Conservation (phyloP, 2,797 vertebrate genomes). For the Sebastes cheni region DNA sequence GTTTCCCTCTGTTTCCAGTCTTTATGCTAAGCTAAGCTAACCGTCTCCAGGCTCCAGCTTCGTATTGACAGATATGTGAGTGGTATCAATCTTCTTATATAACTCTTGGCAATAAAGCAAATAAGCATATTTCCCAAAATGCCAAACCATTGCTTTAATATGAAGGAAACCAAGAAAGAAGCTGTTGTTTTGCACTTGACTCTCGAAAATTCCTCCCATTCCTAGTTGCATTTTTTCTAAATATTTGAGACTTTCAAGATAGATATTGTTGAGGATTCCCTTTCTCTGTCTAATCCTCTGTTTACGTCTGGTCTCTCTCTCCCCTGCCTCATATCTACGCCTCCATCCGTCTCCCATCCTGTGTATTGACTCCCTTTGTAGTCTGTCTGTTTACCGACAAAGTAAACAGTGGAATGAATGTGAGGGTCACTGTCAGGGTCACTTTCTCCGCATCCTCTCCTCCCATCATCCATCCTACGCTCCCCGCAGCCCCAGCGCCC, state of each 20-base stretch:
- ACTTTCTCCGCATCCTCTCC: constrained; percentile 59
- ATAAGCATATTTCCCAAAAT: background rate
- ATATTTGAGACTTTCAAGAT: constrained; percentile 28
- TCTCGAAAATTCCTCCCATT: background rate
- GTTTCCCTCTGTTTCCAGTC: background rate
- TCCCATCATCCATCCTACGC: constrained; percentile 17
- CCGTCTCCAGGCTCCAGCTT: background rate
- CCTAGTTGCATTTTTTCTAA: background rate
- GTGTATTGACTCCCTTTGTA: constrained; percentile 47
- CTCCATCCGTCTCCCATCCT: constrained; percentile 38
- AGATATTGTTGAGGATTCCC: constrained; percentile 41
- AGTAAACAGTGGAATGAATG: constrained; percentile 70
- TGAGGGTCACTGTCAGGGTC: constrained; percentile 65
- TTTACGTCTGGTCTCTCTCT: constrained; percentile 57
- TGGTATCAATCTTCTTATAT: background rate
- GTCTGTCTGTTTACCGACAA: constrained; percentile 52
- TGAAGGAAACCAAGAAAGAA: background rate
- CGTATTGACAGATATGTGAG: background rate
- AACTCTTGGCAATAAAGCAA: background rate
- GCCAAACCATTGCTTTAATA: background rate
- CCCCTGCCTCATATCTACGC: constrained; percentile 31
- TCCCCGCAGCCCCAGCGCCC: constrained; percentile 35
- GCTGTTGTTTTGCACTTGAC: background rate
- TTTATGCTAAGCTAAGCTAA: background rate
- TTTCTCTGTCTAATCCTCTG: constrained; percentile 55